Evolutionary conservation across 2,888 invertebrate genomes (phyloP), one percentile per base, ranked within the genome.

Genomic region (Trichacis sp.): DNA sequence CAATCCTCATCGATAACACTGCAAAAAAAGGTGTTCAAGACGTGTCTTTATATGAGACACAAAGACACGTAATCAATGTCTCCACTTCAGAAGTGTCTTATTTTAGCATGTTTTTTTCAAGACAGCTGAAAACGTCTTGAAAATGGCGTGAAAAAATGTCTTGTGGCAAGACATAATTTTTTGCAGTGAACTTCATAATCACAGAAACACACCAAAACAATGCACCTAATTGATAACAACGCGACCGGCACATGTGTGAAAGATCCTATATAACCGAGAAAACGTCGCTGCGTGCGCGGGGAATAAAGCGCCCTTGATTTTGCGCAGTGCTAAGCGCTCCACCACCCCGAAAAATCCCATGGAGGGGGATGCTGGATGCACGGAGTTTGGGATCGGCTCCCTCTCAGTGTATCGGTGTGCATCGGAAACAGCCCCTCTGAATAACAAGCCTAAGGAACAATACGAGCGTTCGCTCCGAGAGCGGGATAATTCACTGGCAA

Each of bases 291-390:
- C 36, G 11, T 36, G 11, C 42, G 18, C 14, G 42, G 42, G 15
- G 17, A n/a, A n/a, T n/a, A 24, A 24, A 8, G 24, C 38, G 14
- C 14, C 14, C 38, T 14, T 38, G 12, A 38, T 38, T 14, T 14
- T 38, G 12, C 38, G 38, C 38, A 24, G 24, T 24, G 24, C 3
- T 5, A 24, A 24, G 24, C 38, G 38, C 38, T 14, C 38, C 38
- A 14, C 14, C 38, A 14, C 38, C 14, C 12, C 12, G 43, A 17
- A 11, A 43, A 24, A 3, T 8, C 24, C 8, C 58, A 65, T 70
- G 63, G 72, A 70, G 73, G 73, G 72, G 75, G 73, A 71, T 74
- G 71, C 73, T 73, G 70, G 70, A 72, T 67, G 74, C 73, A 70
- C 40, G n/a, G 40, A 71, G 73, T 53, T 68, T 65, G 60, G 68